Evolutionary conservation across 2,888 invertebrate species (phyloP), one percentile per base, ranked within the genome.

Genomic region (Leistus spinibarbis): DNA sequence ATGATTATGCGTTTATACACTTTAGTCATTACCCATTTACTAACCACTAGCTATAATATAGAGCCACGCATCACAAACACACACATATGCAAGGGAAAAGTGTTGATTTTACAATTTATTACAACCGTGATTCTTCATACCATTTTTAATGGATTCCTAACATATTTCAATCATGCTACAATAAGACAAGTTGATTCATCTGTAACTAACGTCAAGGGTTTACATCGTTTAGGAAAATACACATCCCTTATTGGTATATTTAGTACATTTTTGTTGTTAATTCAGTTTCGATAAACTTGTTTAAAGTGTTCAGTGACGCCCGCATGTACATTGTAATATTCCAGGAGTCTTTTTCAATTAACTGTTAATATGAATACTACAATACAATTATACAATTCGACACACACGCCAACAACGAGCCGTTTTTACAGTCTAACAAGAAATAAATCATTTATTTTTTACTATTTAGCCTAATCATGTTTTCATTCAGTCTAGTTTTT

Each of bases 1-100:
- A 68, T 76, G 76, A 76, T 70, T 72, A 76, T 63, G 78, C 77
- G 76, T 76, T 76, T 71, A 70, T 68, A 76, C 77, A 77, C 72
- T 76, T 73, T 77, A 76, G 72, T 77, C 76, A 76, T 69, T 73
- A 76, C 69, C 73, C 71, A 76, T 72, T 71, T 76, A 76, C 71
- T 60, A 60, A 10, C 19, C 60, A 60, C 60, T 60, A 60, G 19
- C 60, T 60, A 60, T 54, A 54, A 54, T 54, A 13, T 20, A 60
- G 5, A 17, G 10, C 19, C n/a, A 64, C 13, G n/a, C 64, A 63
- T 10, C n/a, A 64, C 13, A 4, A 23, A 63, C 63, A 63, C n/a
- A 63, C 63, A 63, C 20, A 20, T 22, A 7, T 22, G 22, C 22
- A 19, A 40, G 17, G 27, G 71, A 71, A 65, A 71, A 64, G 71